Percentiles rank a stretch among this genome's conserved stretches.
Evolutionary conservation across 2,888 invertebrate genomes (phyloP).

Genomic region (Tetrapedia diversipes): DNA sequence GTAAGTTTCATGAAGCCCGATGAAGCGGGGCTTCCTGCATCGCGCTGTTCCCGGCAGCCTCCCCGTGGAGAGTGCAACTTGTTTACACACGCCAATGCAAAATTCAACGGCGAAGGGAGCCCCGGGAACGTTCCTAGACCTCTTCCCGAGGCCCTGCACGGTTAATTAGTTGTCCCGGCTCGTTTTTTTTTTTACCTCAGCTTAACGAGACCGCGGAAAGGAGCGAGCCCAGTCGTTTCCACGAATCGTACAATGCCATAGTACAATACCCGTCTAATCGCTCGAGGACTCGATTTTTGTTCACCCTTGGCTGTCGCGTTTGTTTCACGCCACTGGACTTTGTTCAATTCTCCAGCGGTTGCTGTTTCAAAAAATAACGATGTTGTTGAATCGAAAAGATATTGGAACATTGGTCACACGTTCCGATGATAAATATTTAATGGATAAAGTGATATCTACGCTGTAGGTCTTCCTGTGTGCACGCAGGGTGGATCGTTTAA

Average conservation of each 20-base stretch:
- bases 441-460: too few species aligned
- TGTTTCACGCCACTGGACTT: too few species aligned
- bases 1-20: conserved; percentile 65
- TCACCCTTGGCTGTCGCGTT: too few species aligned
- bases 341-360: too few species aligned
- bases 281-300: too few species aligned
- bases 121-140: conserved; percentile 21
- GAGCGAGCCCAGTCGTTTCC: background rate
- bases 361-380: too few species aligned
- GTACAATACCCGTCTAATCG: too few species aligned
- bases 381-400: too few species aligned
- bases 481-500: too few species aligned
- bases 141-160: conserved; percentile 18
- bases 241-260: background rate
- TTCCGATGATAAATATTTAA: too few species aligned
- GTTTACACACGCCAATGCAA: conserved; percentile 61
- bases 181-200: conserved; percentile 15
- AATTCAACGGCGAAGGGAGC: conserved; percentile 47
- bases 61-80: conserved; percentile 48
- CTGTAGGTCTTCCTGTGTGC: too few species aligned
- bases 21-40: conserved; percentile 51
- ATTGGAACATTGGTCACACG: too few species aligned
- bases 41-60: conserved; percentile 32
- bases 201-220: conserved; percentile 9
- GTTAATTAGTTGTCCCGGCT: conserved; percentile 32